Percentiles rank a stretch among this genome's conserved stretches.
Evolutionary conservation across 2,797 vertebrate genomes (phyloP).

Genomic region (Leptatherina wallacei): DNA sequence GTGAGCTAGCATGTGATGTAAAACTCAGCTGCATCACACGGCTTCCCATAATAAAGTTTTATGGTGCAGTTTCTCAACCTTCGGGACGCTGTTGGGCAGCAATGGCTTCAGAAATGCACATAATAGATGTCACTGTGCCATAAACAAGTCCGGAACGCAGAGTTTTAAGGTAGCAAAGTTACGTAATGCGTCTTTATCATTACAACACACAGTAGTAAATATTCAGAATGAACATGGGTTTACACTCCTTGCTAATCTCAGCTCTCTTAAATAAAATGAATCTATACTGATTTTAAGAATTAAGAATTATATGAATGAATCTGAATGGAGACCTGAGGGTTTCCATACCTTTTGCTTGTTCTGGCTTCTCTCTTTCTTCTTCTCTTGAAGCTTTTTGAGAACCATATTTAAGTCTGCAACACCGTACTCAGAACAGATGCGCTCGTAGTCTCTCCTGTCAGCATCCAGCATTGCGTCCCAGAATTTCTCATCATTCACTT

Average conservation of each 20-base stretch:
- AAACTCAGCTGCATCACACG: too few relatives aligned
- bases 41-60: too few relatives aligned
- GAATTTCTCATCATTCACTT: conserved; percentile 73
- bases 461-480: conserved; percentile 87
- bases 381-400: conserved; percentile 83
- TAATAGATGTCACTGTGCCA: too few relatives aligned
- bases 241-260: not conserved
- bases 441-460: conserved; percentile 88
- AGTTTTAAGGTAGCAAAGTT: too few relatives aligned
- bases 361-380: conserved; percentile 76
- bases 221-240: conserved; percentile 6
- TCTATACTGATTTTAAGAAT: not conserved
- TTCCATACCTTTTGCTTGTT: conserved; percentile 79
- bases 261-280: conserved; percentile 1
- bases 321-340: not conserved
- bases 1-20: too few relatives aligned
- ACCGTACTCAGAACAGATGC: conserved; percentile 86
- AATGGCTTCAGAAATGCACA: too few relatives aligned
- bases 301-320: not conserved
- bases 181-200: too few relatives aligned
- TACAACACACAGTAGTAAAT: not conserved
- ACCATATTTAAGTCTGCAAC: conserved; percentile 84
- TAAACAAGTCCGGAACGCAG: too few relatives aligned
- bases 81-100: too few relatives aligned
- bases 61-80: too few relatives aligned